A percentile compares a stretch with the other conserved stretches of the same genome.
These are phyloP conservation scores for Cryptotermes secundus DNA, from an alignment of 1,140 invertebrate genomes.

Conservation along the genomic window DNA sequence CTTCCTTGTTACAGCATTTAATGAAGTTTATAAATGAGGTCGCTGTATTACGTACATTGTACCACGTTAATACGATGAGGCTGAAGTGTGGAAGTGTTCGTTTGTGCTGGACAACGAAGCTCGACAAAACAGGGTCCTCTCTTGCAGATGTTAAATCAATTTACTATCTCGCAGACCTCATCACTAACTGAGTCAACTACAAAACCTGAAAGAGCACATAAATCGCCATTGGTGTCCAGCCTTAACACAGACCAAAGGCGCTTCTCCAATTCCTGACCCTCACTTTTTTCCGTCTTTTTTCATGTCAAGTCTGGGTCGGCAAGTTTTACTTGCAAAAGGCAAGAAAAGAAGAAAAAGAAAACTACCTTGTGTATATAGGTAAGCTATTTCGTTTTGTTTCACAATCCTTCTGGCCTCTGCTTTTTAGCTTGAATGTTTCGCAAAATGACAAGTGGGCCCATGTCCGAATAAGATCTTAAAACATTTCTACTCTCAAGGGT, in stretches of 20 bases:
- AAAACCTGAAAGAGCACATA: constrained; percentile 3
- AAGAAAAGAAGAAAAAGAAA: not conserved
- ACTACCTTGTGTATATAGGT: not conserved
- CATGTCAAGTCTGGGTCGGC: not conserved
- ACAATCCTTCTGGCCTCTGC: not conserved
- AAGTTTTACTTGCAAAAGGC: not conserved
- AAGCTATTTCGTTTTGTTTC: not conserved
- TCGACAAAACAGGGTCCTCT: not conserved
- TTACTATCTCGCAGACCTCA: constrained; percentile 14
- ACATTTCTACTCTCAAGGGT: not conserved
- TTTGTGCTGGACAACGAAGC: not conserved
- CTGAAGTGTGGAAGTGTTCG: not conserved
- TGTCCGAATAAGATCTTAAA: not conserved
- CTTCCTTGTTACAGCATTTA: too few species aligned
- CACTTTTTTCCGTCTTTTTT: not conserved
- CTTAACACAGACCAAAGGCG: not conserved
- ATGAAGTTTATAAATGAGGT: too few species aligned
- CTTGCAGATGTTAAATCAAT: constrained; percentile 9
- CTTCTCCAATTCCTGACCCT: not conserved
- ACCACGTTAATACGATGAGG: too few species aligned
- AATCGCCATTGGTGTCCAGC: constrained; percentile 1
- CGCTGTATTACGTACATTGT: too few species aligned
- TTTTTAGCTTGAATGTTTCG: not conserved
- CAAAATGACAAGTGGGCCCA: not conserved
- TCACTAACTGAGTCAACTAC: not conserved